phyloP scores from a whole-genome alignment of 2,797 vertebrate species.

The Mormyrus hasselquistii region DNA sequence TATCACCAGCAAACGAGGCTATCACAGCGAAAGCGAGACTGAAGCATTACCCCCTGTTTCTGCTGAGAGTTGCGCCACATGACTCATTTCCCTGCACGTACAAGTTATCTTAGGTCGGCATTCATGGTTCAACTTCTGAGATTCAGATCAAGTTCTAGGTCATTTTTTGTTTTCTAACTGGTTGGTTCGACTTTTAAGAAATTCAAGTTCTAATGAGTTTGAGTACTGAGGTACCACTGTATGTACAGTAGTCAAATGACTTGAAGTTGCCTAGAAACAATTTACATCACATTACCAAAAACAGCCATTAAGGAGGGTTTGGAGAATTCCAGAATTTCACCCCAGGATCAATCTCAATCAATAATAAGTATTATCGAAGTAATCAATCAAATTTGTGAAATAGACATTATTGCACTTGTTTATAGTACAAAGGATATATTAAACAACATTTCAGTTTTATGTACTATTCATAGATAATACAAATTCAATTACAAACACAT shows the following conservation, averaged over 20 bases:
- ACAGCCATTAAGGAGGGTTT: neutral
- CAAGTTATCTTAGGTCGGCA: too few species aligned
- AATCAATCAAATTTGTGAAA: neutral
- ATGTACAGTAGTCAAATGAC: neutral
- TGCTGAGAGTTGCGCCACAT: too few species aligned
- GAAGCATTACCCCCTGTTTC: too few species aligned
- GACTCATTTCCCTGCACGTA: too few species aligned
- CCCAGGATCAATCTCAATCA: neutral
- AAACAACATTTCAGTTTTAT: neutral
- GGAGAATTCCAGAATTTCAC: neutral
- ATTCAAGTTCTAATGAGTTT: too few species aligned
- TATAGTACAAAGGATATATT: neutral
- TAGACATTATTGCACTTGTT: neutral
- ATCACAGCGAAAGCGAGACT: too few species aligned
- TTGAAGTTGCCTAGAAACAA: neutral
- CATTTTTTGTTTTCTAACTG: too few species aligned
- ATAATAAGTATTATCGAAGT: neutral
- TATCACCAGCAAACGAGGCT: too few species aligned
- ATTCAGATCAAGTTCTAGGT: too few species aligned
- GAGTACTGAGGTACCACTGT: too few species aligned
- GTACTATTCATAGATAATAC: neutral
- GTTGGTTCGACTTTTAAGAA: too few species aligned
- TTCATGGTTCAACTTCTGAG: too few species aligned
- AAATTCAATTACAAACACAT: neutral
- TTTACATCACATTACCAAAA: neutral